These are phyloP conservation scores for Stercorarius parasiticus DNA, from an alignment of 2,113 vertebrate genomes.

Conservation along the genomic window DNA sequence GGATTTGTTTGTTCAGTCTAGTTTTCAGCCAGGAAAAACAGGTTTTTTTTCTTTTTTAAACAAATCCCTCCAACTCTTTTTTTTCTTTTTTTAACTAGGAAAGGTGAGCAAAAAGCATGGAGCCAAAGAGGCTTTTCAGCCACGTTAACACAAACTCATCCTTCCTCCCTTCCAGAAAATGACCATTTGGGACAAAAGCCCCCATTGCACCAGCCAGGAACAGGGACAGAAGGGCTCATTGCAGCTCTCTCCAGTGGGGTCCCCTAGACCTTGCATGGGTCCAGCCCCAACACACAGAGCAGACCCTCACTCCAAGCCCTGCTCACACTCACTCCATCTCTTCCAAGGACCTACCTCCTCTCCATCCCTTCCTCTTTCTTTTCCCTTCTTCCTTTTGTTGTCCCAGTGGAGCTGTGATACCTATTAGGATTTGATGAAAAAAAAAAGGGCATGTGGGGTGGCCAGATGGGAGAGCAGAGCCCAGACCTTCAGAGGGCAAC, in stretches of 20 bases:
- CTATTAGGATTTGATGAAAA: not conserved
- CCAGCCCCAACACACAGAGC: not conserved
- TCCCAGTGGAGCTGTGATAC: not conserved
- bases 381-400: not conserved
- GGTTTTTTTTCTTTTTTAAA: not conserved
- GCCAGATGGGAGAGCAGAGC: not conserved
- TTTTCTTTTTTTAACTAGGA: not conserved
- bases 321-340: not conserved
- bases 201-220: rapidly evolving
- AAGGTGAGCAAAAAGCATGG: not conserved
- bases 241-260: not conserved
- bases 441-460: not conserved
- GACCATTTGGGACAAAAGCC: not conserved
- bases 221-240: not conserved
- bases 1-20: not conserved
- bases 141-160: not conserved
- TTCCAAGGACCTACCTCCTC: not conserved
- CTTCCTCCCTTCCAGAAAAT: not conserved
- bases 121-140: not conserved
- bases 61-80: not conserved
- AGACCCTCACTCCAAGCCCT: not conserved
- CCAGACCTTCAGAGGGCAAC: not conserved
- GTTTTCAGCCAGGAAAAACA: not conserved
- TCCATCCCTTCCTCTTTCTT: not conserved
- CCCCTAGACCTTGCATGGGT: not conserved